Evolutionary conservation across 2,888 invertebrate species (phyloP).

Genomic region (Cantharis nigra): DNA sequence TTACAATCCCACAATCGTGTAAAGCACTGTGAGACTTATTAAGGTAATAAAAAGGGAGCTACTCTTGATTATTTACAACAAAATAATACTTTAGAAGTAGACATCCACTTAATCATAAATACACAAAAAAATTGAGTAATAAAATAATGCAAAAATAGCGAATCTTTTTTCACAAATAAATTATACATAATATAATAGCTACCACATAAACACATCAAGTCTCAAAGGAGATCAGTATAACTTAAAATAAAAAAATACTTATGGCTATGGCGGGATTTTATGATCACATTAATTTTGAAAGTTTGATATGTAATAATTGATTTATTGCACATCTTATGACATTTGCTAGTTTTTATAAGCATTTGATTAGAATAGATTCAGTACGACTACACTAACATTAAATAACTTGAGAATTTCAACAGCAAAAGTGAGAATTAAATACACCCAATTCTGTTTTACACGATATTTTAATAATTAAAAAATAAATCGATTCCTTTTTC

Average conservation of each 20-base stretch:
- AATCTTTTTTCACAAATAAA: neutral
- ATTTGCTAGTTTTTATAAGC: neutral
- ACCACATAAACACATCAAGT: neutral
- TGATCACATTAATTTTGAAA: neutral
- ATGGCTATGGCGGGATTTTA: neutral
- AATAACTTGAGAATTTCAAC: neutral
- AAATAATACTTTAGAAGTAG: neutral
- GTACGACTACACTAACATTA: neutral
- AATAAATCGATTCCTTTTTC: no score
- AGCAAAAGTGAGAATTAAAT: neutral
- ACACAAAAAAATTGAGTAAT: neutral
- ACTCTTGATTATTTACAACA: neutral
- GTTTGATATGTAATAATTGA: neutral
- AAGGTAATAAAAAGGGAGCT: neutral
- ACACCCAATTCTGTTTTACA: no score
- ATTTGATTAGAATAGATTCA: neutral
- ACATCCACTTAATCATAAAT: neutral
- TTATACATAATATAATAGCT: neutral
- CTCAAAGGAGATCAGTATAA: slow-evolving; percentile 7
- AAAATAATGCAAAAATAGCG: neutral
- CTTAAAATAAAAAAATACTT: neutral
- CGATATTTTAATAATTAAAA: no score
- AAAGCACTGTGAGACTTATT: neutral
- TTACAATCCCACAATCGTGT: neutral
- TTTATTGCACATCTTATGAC: neutral